Conservation (phyloP, 2,888 invertebrate species). For the Notodromas monacha region DNA sequence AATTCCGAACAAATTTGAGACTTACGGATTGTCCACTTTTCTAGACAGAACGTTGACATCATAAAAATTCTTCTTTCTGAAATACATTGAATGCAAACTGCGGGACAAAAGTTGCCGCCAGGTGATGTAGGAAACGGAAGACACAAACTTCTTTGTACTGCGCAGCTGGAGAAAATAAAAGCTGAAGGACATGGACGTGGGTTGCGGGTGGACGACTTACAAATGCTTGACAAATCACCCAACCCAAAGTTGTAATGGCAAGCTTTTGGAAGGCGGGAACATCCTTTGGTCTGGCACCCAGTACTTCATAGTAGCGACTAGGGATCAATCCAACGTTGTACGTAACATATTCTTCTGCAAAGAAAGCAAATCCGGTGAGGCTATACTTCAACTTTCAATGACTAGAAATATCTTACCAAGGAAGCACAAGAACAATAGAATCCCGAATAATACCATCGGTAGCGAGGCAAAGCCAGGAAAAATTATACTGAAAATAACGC, state of each 20-base stretch:
- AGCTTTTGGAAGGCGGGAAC: slow-evolving; percentile 15
- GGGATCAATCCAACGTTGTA: slow-evolving; percentile 22
- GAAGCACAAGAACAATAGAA: not conserved
- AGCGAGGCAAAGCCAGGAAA: not conserved
- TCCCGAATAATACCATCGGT: not conserved
- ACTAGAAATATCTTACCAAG: not conserved
- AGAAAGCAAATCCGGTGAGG: slow-evolving; percentile 8
- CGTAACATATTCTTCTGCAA: slow-evolving; percentile 20
- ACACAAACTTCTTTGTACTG: slow-evolving; percentile 17
- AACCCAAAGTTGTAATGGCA: slow-evolving; percentile 11
- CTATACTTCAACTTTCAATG: too few species aligned
- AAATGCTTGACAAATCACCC: slow-evolving; percentile 15
- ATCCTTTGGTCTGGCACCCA: slow-evolving; percentile 20
- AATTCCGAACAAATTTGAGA: too few species aligned
- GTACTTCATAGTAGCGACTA: slow-evolving; percentile 20
- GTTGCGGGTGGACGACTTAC: too few species aligned
- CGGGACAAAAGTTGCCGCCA: slow-evolving; percentile 19
- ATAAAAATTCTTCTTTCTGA: slow-evolving; percentile 20
- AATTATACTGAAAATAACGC: not conserved
- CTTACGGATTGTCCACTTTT: slow-evolving; percentile 21
- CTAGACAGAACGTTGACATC: slow-evolving; percentile 17
- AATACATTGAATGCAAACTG: slow-evolving; percentile 20
- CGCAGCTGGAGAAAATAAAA: slow-evolving; percentile 16
- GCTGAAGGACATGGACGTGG: too few species aligned
- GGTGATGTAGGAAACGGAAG: slow-evolving; percentile 18